Evolutionary conservation across 2,888 invertebrate genomes (phyloP).

Genomic region (Phorcus lineatus): DNA sequence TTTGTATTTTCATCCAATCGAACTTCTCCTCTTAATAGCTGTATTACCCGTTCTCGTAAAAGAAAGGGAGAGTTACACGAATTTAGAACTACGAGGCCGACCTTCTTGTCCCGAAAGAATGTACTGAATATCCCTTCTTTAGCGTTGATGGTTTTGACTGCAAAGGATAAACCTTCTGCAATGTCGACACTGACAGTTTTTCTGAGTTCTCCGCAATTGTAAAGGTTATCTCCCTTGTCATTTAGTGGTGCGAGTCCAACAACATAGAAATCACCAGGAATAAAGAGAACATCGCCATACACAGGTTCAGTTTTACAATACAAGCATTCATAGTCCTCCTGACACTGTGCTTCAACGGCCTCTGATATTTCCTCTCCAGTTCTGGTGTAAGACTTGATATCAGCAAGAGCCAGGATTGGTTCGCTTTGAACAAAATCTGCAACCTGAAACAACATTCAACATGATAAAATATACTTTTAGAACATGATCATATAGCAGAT

Average conservation of each 20-base stretch:
- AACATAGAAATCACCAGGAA: conserved; percentile 13
- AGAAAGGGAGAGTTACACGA: not conserved
- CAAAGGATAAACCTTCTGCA: not conserved
- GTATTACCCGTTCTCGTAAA: not conserved
- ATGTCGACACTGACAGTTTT: not conserved
- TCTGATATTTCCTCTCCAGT: not conserved
- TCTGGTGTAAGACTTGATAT: not conserved
- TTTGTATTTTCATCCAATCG: not conserved
- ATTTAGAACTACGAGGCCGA: not conserved
- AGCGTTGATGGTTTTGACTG: not conserved
- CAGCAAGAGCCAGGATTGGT: not conserved
- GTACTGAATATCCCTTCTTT: not conserved
- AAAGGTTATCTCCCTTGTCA: not conserved
- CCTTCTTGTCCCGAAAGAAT: not conserved
- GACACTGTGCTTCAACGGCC: not conserved
- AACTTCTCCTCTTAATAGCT: not conserved
- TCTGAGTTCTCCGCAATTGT: not conserved
- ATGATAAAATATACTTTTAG: too few relatives aligned
- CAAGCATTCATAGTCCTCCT: not conserved
- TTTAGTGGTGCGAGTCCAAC: not conserved
- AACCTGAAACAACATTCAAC: not conserved
- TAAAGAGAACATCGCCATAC: not conserved
- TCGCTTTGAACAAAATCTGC: not conserved
- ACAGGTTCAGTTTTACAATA: not conserved
- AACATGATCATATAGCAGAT: too few relatives aligned